Percentiles rank a stretch among this genome's conserved stretches.
Conservation (phyloP, 2,797 vertebrate species). For the Craterocephalus amniculus region DNA sequence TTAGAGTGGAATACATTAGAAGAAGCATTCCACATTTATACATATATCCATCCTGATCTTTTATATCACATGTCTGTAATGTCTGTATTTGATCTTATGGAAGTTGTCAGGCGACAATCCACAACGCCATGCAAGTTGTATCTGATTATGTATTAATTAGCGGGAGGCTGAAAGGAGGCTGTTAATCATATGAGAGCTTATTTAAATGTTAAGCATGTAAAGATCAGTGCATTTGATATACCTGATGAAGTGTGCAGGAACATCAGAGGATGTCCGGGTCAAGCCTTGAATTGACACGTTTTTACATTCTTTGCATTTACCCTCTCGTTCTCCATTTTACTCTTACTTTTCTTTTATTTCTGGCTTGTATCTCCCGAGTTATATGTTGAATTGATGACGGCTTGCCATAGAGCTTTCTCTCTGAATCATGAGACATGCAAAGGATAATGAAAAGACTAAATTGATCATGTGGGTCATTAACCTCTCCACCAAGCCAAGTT, state of each 20-base stretch:
- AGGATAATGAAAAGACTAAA: constrained; percentile 67
- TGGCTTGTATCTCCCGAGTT: constrained; percentile 12
- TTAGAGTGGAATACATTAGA: constrained; percentile 70
- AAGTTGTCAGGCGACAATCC: constrained; percentile 26
- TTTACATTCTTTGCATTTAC: constrained; percentile 34
- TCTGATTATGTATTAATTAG: constrained; percentile 62
- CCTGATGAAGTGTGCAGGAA: constrained; percentile 53
- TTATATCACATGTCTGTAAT: constrained; percentile 46
- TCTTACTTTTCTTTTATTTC: constrained; percentile 5
- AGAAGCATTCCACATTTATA: constrained; percentile 58
- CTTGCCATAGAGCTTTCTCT: constrained; percentile 45
- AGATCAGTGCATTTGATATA: constrained; percentile 51
- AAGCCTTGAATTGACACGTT: constrained; percentile 56
- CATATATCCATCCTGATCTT: constrained; percentile 70
- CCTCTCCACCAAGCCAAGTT: constrained; percentile 47
- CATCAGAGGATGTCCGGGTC: constrained; percentile 59
- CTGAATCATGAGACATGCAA: constrained; percentile 61
- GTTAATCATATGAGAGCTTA: constrained; percentile 44
- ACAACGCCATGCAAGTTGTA: constrained; percentile 6
- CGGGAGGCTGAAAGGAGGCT: constrained; percentile 38
- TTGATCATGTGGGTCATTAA: constrained; percentile 73
- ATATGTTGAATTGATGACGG: constrained; percentile 29
- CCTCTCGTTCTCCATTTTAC: constrained; percentile 9
- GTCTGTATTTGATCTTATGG: constrained; percentile 55
- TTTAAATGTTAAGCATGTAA: constrained; percentile 72